These are phyloP conservation scores for Dreissena polymorpha DNA, from an alignment of 1,140 invertebrate species.

Conservation along the genomic window DNA sequence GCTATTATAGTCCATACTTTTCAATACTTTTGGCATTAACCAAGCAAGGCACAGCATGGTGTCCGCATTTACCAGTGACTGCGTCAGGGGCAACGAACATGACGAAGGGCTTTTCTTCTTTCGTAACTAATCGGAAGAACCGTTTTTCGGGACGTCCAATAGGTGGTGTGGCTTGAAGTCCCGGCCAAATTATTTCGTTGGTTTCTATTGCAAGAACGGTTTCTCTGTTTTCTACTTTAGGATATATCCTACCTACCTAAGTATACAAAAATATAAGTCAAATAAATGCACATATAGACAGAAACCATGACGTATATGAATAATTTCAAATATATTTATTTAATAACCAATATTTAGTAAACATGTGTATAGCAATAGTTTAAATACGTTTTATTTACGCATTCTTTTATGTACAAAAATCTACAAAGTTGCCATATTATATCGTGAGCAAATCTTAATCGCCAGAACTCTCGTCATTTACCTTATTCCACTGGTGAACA, in stretches of 20 bases:
- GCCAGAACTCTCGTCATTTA: neutral
- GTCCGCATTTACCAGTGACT: slow-evolving; percentile 64
- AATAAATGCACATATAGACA: neutral
- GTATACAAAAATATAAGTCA: neutral
- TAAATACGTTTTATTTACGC: neutral
- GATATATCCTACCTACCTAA: slow-evolving; percentile 40
- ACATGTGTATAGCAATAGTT: neutral
- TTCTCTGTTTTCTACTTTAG: slow-evolving; percentile 14
- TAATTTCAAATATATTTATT: too few species aligned
- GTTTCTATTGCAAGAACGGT: slow-evolving; percentile 84
- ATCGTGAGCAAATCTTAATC: neutral
- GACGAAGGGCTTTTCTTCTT: slow-evolving; percentile 98
- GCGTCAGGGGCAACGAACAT: slow-evolving; percentile 64
- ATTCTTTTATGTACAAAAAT: neutral
- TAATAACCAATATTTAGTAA: too few species aligned
- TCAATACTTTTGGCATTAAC: slow-evolving; percentile 19
- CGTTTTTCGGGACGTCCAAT: slow-evolving; percentile 98
- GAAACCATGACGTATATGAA: neutral
- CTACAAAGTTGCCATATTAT: too few species aligned
- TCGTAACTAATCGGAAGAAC: slow-evolving; percentile 95
- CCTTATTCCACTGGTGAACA: slow-evolving; percentile 13
- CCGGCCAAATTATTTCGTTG: slow-evolving; percentile 99
- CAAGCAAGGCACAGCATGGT: slow-evolving; percentile 56
- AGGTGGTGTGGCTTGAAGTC: slow-evolving; percentile 95
- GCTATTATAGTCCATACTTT: too few species aligned